These are phyloP conservation scores for Drosophila robusta DNA, from an alignment of 2,888 invertebrate genomes.

Conservation along the genomic window DNA sequence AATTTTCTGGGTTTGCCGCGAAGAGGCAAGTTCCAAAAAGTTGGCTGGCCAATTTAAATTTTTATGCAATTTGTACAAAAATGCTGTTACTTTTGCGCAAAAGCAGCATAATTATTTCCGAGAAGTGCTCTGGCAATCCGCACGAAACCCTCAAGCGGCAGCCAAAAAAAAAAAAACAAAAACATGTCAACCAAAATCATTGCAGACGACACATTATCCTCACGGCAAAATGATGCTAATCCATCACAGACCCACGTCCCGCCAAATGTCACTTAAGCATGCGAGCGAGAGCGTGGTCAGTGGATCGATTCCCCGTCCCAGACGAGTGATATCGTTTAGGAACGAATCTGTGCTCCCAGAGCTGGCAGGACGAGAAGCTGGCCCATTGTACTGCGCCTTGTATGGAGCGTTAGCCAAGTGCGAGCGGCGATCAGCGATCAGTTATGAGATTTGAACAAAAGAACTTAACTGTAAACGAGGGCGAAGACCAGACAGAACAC, in stretches of 20 bases:
- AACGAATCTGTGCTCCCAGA: constrained; percentile 36
- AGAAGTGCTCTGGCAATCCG: constrained; percentile 65
- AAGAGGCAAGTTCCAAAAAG: constrained; percentile 33
- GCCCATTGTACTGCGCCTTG: constrained; percentile 53
- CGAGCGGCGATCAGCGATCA: constrained; percentile 65
- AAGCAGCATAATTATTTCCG: constrained; percentile 84
- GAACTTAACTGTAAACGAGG: constrained; percentile 78
- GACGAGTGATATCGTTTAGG: constrained; percentile 58
- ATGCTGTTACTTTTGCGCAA: constrained; percentile 82
- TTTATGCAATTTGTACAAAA: constrained; percentile 83
- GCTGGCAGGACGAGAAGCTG: constrained; percentile 20
- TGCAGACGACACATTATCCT: constrained; percentile 83
- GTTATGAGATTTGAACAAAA: constrained; percentile 80
- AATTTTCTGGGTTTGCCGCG: constrained; percentile 63
- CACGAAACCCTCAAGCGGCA: constrained; percentile 15
- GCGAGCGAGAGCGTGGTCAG: constrained; percentile 49
- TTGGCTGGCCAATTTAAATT: constrained; percentile 74
- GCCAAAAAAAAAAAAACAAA: constrained; percentile 37
- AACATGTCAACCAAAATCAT: constrained; percentile 79
- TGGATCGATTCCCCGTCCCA: constrained; percentile 38
- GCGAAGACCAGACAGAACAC: constrained; percentile 31
- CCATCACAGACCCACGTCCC: constrained; percentile 80
- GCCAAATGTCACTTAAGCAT: constrained; percentile 80
- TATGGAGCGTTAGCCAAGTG: constrained; percentile 69
- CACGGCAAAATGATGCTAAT: constrained; percentile 84